These are phyloP conservation scores for Hermaeophaga mercurialis DNA, from an alignment of 2,888 invertebrate species.

Conservation along the genomic window DNA sequence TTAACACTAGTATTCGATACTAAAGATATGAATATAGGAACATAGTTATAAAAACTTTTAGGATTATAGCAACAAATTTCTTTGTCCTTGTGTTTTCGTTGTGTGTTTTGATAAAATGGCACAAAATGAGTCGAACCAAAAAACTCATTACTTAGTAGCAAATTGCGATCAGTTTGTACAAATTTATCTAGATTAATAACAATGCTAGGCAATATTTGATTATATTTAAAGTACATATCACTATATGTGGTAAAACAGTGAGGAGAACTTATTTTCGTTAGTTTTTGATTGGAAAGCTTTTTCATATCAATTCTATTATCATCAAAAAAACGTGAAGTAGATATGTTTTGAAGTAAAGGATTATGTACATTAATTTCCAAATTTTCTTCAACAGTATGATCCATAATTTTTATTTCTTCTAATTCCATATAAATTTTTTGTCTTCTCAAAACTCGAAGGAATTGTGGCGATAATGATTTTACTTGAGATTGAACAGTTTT, in stretches of 20 bases:
- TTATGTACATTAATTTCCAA: neutral
- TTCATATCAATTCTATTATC: neutral
- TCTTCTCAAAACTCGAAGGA: slow-evolving; percentile 36
- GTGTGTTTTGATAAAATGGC: slow-evolving; percentile 34
- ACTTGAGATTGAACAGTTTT: slow-evolving; percentile 21
- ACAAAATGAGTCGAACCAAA: slow-evolving; percentile 34
- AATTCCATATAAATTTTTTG: slow-evolving; percentile 40
- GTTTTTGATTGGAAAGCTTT: neutral
- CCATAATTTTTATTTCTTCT: slow-evolving; percentile 33
- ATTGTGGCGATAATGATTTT: slow-evolving; percentile 30
- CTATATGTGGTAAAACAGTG: slow-evolving; percentile 41
- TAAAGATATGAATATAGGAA: slow-evolving; percentile 26
- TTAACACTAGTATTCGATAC: slow-evolving; percentile 22
- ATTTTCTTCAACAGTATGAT: slow-evolving; percentile 12
- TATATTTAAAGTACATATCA: slow-evolving; percentile 47
- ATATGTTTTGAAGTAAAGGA: neutral
- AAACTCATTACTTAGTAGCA: slow-evolving; percentile 23
- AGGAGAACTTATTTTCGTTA: neutral
- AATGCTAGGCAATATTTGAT: slow-evolving; percentile 39
- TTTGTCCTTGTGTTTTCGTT: neutral
- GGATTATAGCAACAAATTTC: neutral
- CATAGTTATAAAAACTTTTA: slow-evolving; percentile 21
- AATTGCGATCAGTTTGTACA: slow-evolving; percentile 38
- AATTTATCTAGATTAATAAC: slow-evolving; percentile 36
- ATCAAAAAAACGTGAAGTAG: slow-evolving; percentile 2